phyloP scores from a whole-genome alignment of 1,140 invertebrate genomes.

The Homarus americanus region DNA sequence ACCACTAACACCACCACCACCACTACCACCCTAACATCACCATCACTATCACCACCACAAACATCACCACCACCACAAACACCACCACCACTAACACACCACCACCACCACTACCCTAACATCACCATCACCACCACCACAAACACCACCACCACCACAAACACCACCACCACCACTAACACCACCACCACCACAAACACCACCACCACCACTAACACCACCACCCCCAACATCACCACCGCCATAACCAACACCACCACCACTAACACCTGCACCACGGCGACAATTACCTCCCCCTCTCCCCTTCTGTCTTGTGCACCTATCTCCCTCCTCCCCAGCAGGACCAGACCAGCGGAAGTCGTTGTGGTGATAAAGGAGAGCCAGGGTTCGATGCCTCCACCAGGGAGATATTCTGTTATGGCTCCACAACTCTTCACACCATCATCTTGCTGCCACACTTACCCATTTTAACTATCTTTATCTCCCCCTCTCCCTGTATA shows the following conservation, averaged over 20 bases:
- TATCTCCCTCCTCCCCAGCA: not conserved
- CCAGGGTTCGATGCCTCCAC: conserved; percentile 29
- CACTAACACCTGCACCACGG: not conserved
- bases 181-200: not conserved
- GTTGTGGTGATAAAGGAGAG: conserved; percentile 40
- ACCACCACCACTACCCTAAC: no score
- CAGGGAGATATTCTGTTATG: conserved; percentile 42
- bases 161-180: no score
- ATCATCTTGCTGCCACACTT: conserved; percentile 41
- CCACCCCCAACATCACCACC: not conserved
- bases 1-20: not conserved
- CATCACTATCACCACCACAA: not conserved
- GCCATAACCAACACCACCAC: not conserved
- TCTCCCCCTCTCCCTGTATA: not conserved
- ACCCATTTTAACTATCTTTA: conserved; percentile 27
- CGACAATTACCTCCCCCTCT: not conserved
- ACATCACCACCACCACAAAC: not conserved
- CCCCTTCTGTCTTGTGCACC: not conserved
- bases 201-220: not conserved
- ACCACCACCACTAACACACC: no score
- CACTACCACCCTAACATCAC: not conserved
- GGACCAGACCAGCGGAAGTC: conserved; percentile 27
- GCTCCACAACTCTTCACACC: conserved; percentile 48
- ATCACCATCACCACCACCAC: not conserved
- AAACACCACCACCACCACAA: no score